These are phyloP conservation scores for Mimas tiliae DNA, from an alignment of 2,888 invertebrate genomes.

Conservation along the genomic window DNA sequence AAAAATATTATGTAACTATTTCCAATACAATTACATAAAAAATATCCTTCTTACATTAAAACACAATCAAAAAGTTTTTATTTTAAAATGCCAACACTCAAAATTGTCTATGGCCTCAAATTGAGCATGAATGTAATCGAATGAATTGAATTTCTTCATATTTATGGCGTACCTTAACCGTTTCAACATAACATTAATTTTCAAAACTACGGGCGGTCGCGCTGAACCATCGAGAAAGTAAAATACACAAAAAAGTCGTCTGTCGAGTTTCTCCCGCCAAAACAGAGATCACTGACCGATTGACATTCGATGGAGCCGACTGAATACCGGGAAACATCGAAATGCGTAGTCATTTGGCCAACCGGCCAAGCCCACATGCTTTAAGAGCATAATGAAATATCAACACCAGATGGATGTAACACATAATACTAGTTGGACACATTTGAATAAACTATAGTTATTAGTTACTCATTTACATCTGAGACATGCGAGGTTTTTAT, in stretches of 20 bases:
- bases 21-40: neutral
- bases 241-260: constrained; percentile 79
- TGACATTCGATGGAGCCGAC: constrained; percentile 71
- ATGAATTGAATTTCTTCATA: constrained; percentile 8
- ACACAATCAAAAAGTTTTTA: neutral
- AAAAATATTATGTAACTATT: neutral
- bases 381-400: constrained; percentile 34
- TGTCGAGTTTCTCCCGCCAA: constrained; percentile 82
- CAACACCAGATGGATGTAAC: constrained; percentile 29
- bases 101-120: neutral
- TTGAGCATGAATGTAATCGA: neutral
- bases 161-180: constrained; percentile 6
- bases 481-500: constrained; percentile 5
- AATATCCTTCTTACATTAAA: neutral
- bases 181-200: constrained; percentile 14
- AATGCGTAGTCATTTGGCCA: constrained; percentile 37
- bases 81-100: too few species aligned
- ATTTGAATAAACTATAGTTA: constrained; percentile 1
- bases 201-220: constrained; percentile 18
- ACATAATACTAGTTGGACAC: constrained; percentile 20
- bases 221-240: constrained; percentile 73
- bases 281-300: constrained; percentile 78
- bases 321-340: constrained; percentile 44
- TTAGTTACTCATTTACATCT: neutral
- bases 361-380: constrained; percentile 38